Percentiles rank a stretch among this genome's conserved stretches.
Evolutionary conservation across 2,113 vertebrate genomes (phyloP).

Genomic region (Phrynosoma platyrhinos): DNA sequence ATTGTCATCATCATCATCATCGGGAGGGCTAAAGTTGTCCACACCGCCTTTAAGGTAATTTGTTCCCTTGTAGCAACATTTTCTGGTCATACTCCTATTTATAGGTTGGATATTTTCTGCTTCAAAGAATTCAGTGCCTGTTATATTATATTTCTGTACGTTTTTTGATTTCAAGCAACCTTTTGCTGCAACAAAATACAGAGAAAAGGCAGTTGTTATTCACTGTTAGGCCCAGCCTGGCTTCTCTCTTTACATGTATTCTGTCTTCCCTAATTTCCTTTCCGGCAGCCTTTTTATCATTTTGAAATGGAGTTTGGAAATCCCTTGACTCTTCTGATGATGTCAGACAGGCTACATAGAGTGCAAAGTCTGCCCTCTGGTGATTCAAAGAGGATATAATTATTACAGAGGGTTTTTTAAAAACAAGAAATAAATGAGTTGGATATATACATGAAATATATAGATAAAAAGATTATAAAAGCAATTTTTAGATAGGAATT

Average conservation of each 20-base stretch:
- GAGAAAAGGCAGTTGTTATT: too few relatives aligned
- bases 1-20: too few relatives aligned
- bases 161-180: neutral
- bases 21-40: too few relatives aligned
- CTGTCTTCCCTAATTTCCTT: neutral
- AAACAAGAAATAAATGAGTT: neutral
- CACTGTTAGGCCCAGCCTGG: neutral
- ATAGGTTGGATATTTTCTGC: neutral
- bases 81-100: neutral
- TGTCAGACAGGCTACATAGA: neutral
- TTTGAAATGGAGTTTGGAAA: neutral
- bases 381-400: accelerated
- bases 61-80: neutral
- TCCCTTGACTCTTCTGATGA: neutral
- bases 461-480: slow-evolving; percentile 22
- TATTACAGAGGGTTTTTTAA: neutral
- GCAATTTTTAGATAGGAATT: neutral
- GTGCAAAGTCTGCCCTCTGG: slow-evolving; percentile 65
- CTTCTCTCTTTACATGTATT: neutral
- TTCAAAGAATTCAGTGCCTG: neutral
- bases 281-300: neutral
- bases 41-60: neutral
- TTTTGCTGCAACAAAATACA: too few relatives aligned
- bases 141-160: neutral
- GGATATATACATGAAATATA: neutral